Evolutionary conservation across 2,888 invertebrate genomes (phyloP).

Genomic region (Agrochola macilenta): DNA sequence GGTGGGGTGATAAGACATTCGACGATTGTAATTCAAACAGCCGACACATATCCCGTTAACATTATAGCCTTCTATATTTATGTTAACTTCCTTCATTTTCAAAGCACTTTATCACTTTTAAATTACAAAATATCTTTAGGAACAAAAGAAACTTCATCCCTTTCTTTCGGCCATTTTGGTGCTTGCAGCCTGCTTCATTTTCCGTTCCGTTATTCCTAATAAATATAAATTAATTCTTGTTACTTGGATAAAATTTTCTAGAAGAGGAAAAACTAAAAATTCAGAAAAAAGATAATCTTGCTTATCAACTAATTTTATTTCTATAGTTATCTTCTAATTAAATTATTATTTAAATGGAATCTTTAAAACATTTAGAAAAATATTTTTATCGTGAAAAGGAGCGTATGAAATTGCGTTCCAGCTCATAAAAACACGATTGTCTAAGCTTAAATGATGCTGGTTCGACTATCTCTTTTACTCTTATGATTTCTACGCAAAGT

Average conservation of each 20-base stretch:
- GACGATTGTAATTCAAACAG: slow-evolving; percentile 85
- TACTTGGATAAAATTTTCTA: too few relatives aligned
- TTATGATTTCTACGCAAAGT: accelerated
- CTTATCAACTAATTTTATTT: not conserved
- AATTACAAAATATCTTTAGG: slow-evolving; percentile 73
- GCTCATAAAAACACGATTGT: accelerated
- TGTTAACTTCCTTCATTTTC: slow-evolving; percentile 86
- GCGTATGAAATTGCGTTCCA: not conserved
- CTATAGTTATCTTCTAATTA: accelerated
- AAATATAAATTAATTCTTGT: not conserved
- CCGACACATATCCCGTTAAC: slow-evolving; percentile 88
- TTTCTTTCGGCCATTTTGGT: slow-evolving; percentile 86
- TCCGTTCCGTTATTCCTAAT: slow-evolving; percentile 18
- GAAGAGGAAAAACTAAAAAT: accelerated
- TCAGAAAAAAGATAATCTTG: accelerated
- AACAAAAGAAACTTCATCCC: slow-evolving; percentile 83
- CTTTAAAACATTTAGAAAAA: not conserved
- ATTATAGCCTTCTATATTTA: slow-evolving; percentile 88
- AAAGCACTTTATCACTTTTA: slow-evolving; percentile 40
- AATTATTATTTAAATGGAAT: not conserved
- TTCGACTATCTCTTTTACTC: not conserved
- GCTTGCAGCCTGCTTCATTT: slow-evolving; percentile 10
- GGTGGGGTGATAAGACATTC: slow-evolving; percentile 80
- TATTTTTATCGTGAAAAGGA: not conserved
- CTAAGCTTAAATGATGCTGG: not conserved